phyloP scores from a whole-genome alignment of 2,113 vertebrate genomes.

The Paedocypris sp. region DNA sequence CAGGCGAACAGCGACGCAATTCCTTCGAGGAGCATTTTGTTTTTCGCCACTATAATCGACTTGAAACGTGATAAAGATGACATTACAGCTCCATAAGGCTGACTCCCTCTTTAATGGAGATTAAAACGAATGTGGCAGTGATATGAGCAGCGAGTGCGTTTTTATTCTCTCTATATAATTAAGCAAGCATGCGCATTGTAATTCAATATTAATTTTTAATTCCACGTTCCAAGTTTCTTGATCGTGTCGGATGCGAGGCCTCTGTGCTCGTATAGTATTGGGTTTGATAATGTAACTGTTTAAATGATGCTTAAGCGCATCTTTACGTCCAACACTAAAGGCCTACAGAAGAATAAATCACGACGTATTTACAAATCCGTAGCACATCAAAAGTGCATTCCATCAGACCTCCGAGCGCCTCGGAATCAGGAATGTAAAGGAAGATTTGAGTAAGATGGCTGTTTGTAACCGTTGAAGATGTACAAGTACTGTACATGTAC shows the following conservation, averaged over 20 bases:
- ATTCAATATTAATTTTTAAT: too few species aligned
- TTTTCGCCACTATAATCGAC: neutral
- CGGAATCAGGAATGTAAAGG: neutral
- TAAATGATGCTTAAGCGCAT: neutral
- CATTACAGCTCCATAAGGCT: neutral
- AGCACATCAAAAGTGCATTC: neutral
- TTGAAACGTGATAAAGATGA: neutral
- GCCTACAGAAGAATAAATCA: neutral
- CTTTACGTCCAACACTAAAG: neutral
- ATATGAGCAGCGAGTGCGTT: too few species aligned
- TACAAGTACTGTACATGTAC: too few species aligned
- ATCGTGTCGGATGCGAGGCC: neutral
- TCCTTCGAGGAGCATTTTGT: neutral
- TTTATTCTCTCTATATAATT: too few species aligned
- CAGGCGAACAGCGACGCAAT: conserved; percentile 1
- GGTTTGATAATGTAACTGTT: neutral
- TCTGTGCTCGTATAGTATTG: neutral
- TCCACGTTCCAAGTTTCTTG: too few species aligned
- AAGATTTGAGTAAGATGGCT: neutral
- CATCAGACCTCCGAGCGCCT: neutral
- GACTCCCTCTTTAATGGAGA: neutral
- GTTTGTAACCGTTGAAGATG: too few species aligned
- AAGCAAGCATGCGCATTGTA: too few species aligned
- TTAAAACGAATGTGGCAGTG: neutral
- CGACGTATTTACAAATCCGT: neutral